Base-by-base conservation (phyloP, 1,140 invertebrate species). In the Caenorhabditis tropicalis region DNA sequence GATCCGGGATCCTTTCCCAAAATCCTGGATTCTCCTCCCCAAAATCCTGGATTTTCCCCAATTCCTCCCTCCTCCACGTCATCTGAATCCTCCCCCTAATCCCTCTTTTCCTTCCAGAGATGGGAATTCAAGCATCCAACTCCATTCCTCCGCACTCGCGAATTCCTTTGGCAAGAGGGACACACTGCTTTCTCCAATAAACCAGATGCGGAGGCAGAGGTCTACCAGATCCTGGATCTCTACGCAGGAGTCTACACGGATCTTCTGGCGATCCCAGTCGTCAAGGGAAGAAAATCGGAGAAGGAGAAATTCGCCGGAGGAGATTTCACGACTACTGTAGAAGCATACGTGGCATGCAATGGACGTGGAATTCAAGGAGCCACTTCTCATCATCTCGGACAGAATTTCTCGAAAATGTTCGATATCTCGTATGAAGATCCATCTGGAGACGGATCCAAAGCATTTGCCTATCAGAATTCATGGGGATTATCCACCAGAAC, bases 101-200 rank as follows among this genome's bases (percentile, higher is more conserved):
- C n/a, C n/a, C n/a, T n/a, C n/a, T n/a, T n/a, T n/a, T n/a, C n/a
- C n/a, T n/a, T n/a, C n/a, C 49, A 97, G 95, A 94, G 98, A 90
- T 99, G 98, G 98, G 98, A 99, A 93, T 99, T 99, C 92, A 99
- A 99, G 92, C 97, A 99, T 93, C 98, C 98, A 4, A 97, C 98
- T 91, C 98, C 98, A 6, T 99, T 99, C 92, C 92, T 99, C 29
- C 93, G 98, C 49, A 99, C 98, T 0, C 93, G 98, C 85, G 98
- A 99, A 92, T 99, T 99, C 93, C 93, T 99, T 1, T 99, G 98
- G 98, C 98, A 99, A 93, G 98, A 99, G 93, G 98, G 84, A 12
- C 98, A 99, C 92, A 96, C 96, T 5, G 98, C 97, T 9, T 98
- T 95, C 93, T 95, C 95, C 0, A 94, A 92, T 0, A 92, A 94